A percentile compares a stretch with the other conserved stretches of the same genome.
These are phyloP conservation scores for Syrphus vitripennis DNA, from an alignment of 2,888 invertebrate genomes.

Conservation along the genomic window DNA sequence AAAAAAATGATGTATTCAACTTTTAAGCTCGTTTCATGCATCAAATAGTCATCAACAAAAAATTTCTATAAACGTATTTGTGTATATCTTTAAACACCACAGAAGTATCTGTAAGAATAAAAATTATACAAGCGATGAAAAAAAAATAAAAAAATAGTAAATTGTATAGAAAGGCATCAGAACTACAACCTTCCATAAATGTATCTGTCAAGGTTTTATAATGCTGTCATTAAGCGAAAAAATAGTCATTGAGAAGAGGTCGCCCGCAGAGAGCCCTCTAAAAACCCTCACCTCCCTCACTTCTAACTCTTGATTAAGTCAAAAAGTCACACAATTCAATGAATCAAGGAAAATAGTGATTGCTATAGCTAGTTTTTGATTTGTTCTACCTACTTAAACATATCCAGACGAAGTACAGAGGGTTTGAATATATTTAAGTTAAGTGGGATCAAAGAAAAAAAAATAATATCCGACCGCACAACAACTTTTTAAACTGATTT, in stretches of 20 bases:
- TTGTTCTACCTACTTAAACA: not conserved
- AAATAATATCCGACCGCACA: not conserved
- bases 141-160: not conserved
- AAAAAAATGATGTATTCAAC: not conserved
- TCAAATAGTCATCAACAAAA: slow-evolving; percentile 3
- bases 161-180: not conserved
- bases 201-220: slow-evolving; percentile 65
- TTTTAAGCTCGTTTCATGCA: slow-evolving; percentile 30
- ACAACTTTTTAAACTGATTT: not conserved
- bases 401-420: not conserved
- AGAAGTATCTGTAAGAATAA: not conserved
- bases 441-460: not conserved
- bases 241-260: slow-evolving; percentile 39
- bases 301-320: slow-evolving; percentile 19
- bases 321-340: slow-evolving; percentile 24
- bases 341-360: not conserved
- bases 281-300: not conserved
- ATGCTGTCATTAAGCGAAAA: slow-evolving; percentile 59
- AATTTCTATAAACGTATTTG: not conserved
- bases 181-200: slow-evolving; percentile 50
- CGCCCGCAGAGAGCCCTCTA: not conserved
- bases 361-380: not conserved
- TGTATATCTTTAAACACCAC: not conserved
- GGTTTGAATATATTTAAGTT: not conserved
- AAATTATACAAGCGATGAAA: not conserved